phyloP scores from a whole-genome alignment of 1,140 invertebrate species.

The Tetragnatha versicolor region DNA sequence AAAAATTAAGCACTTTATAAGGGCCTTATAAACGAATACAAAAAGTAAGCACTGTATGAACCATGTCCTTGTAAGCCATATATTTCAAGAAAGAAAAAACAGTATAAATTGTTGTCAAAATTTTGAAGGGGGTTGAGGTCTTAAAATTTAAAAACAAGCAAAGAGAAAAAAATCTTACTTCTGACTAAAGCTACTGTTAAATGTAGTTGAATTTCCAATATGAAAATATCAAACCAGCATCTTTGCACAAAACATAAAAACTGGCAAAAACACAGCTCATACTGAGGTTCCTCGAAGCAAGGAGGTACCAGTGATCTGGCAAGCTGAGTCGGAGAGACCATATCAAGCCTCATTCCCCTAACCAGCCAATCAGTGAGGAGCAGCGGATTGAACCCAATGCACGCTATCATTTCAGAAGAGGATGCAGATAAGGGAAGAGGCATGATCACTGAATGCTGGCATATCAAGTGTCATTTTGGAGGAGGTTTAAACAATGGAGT shows the following conservation, averaged over 20 bases:
- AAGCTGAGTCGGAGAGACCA: not conserved
- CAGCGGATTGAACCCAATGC: no score
- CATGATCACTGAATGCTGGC: not conserved
- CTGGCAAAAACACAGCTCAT: not conserved
- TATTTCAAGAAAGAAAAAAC: no score
- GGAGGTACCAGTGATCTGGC: not conserved
- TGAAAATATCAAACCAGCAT: not conserved
- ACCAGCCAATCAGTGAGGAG: constrained; percentile 25
- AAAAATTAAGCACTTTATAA: no score
- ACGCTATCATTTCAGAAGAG: no score
- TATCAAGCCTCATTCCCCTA: not conserved
- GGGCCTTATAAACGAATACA: no score
- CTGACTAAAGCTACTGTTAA: not conserved
- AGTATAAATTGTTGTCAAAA: no score
- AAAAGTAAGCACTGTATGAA: no score
- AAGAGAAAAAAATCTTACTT: not conserved
- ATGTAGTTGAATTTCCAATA: constrained; percentile 28
- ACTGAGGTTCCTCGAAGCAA: no score
- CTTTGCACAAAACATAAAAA: not conserved
- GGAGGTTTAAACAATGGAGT: no score
- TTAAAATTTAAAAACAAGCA: not conserved
- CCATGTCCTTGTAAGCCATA: no score
- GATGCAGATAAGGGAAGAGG: not conserved
- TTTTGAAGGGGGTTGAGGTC: not conserved
- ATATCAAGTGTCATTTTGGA: no score